Evolutionary conservation across 2,113 vertebrate species (phyloP).

Genomic region (Malaclemys terrapin): DNA sequence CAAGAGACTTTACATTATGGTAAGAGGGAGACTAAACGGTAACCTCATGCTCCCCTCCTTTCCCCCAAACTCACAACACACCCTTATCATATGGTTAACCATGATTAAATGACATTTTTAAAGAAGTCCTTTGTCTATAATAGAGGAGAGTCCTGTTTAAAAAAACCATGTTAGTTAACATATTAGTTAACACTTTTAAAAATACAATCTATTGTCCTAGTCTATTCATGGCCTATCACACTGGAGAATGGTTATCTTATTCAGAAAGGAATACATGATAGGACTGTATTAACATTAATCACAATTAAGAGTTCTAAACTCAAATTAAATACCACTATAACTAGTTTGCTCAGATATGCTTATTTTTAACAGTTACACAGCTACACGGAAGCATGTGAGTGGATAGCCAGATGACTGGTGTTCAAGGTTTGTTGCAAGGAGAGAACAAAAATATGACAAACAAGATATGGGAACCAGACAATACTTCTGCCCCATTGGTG

Average conservation of each 20-base stretch:
- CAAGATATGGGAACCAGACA: background rate
- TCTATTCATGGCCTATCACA: background rate
- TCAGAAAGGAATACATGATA: slow-evolving; percentile 5
- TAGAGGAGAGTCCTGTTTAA: slow-evolving; percentile 8
- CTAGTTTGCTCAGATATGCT: background rate
- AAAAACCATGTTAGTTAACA: background rate
- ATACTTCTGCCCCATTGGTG: background rate
- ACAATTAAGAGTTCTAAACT: background rate
- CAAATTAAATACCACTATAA: background rate
- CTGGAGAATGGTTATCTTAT: background rate
- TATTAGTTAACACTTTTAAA: slow-evolving; percentile 3
- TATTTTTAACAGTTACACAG: background rate
- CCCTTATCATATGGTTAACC: background rate
- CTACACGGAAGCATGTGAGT: background rate
- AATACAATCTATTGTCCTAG: slow-evolving; percentile 38
- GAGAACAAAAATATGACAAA: background rate
- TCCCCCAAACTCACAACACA: background rate
- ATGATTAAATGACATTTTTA: background rate
- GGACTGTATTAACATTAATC: background rate
- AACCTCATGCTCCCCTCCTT: slow-evolving; percentile 21
- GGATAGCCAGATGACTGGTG: accelerated
- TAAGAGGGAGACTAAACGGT: background rate
- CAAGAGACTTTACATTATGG: background rate
- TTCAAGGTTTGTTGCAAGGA: background rate
- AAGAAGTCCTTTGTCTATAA: background rate